These are phyloP conservation scores for Camponotus fellah DNA, from an alignment of 2,888 invertebrate genomes.

Conservation along the genomic window DNA sequence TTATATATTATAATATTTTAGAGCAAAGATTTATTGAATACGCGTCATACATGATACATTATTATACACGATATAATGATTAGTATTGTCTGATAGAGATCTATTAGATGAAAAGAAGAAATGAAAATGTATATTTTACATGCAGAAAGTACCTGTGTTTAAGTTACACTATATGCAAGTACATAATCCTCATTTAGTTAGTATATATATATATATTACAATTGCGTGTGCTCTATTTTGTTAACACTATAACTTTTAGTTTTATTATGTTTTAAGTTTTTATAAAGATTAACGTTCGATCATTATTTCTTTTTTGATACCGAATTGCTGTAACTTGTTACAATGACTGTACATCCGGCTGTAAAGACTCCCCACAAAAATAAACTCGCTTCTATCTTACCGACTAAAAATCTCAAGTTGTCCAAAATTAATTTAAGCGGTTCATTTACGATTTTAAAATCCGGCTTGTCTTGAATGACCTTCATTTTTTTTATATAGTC, in stretches of 20 bases:
- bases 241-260: conserved; percentile 23
- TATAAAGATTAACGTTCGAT: conserved; percentile 17
- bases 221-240: conserved; percentile 39
- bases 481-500: conserved; percentile 88
- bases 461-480: conserved; percentile 84
- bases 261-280: conserved; percentile 25
- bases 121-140: conserved; percentile 40
- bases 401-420: conserved; percentile 85
- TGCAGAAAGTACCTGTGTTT: conserved; percentile 12
- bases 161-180: conserved; percentile 21
- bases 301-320: conserved; percentile 72
- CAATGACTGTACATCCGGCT: conserved; percentile 88
- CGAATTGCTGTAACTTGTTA: conserved; percentile 80
- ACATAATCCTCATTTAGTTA: conserved; percentile 21
- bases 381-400: conserved; percentile 87
- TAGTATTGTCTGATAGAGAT: conserved; percentile 22
- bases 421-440: conserved; percentile 86
- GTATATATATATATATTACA: conserved; percentile 17
- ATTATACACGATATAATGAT: conserved; percentile 22
- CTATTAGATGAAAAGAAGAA: conserved; percentile 26
- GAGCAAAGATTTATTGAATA: neutral
- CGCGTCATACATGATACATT: neutral
- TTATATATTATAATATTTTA: neutral
- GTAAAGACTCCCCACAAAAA: conserved; percentile 88
- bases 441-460: conserved; percentile 83